Evolutionary conservation across 1,140 invertebrate species (phyloP).

Genomic region (Panagrolaimus sp.): DNA sequence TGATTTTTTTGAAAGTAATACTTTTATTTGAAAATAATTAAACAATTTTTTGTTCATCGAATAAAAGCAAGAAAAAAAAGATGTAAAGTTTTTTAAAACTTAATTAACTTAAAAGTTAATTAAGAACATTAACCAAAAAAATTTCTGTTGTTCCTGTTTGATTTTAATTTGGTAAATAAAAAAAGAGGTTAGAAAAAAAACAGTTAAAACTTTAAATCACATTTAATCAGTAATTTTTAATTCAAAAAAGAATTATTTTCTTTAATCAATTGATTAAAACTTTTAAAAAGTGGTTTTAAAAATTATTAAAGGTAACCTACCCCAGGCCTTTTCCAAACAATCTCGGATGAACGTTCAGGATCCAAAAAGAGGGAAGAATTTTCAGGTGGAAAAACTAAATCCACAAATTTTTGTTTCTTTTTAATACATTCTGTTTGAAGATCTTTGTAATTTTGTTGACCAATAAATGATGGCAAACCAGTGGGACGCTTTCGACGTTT

Average conservation of each 20-base stretch:
- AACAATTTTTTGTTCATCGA: no score
- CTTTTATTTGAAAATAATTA: no score
- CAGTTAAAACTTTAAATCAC: not conserved
- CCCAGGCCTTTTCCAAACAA: conserved; percentile 58
- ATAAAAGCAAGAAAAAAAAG: no score
- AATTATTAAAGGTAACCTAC: conserved; percentile 28
- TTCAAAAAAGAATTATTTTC: not conserved
- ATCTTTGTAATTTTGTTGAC: conserved; percentile 21
- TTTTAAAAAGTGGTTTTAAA: conserved; percentile 1
- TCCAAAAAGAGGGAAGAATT: conserved; percentile 57
- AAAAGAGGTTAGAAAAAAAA: not conserved
- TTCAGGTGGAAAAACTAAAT: conserved; percentile 52
- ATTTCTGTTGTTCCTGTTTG: not conserved
- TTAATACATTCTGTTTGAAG: conserved; percentile 28
- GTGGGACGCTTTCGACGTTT: not conserved
- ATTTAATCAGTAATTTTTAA: not conserved
- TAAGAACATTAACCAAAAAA: not conserved
- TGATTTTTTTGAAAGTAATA: no score
- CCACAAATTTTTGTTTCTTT: conserved; percentile 45
- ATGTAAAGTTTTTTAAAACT: no score
- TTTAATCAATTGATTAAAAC: not conserved
- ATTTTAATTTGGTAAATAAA: not conserved
- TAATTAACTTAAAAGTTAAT: no score
- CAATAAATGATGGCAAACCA: conserved; percentile 9
- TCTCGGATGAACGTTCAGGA: conserved; percentile 42